Evolutionary conservation across 2,113 vertebrate species (phyloP).

Genomic region (Myrmecophaga tridactyla): DNA sequence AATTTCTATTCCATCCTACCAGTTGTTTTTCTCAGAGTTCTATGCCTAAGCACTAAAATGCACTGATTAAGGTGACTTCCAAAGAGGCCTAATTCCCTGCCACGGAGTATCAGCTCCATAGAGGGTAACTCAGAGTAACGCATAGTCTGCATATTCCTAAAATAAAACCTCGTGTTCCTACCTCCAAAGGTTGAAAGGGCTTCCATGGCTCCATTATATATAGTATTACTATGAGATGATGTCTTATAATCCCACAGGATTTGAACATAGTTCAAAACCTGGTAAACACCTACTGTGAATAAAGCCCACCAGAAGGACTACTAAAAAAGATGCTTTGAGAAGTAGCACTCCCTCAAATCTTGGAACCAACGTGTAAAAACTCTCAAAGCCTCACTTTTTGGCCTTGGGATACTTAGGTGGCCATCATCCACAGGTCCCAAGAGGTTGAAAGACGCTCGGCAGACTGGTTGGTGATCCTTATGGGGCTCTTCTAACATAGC

Average conservation of each 20-base stretch:
- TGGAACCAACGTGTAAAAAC: too few relatives aligned
- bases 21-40: not conserved
- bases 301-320: slow-evolving; percentile 93
- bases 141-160: not conserved
- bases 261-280: slow-evolving; percentile 85
- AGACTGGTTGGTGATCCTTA: not conserved
- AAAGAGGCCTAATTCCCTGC: not conserved
- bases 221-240: slow-evolving; percentile 85
- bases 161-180: slow-evolving; percentile 68
- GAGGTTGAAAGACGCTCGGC: not conserved
- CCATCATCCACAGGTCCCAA: too few relatives aligned
- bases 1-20: not conserved
- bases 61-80: not conserved
- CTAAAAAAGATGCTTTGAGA: slow-evolving; percentile 78
- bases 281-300: too few relatives aligned
- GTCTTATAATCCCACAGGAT: slow-evolving; percentile 76
- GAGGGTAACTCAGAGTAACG: not conserved
- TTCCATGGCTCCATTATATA: slow-evolving; percentile 91
- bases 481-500: not conserved
- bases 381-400: not conserved
- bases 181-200: slow-evolving; percentile 86
- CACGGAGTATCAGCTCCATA: not conserved
- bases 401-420: too few relatives aligned
- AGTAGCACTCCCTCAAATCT: too few relatives aligned
- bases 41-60: not conserved